Evolutionary conservation across 2,888 invertebrate genomes (phyloP).

Genomic region (Deroplatys truncata): DNA sequence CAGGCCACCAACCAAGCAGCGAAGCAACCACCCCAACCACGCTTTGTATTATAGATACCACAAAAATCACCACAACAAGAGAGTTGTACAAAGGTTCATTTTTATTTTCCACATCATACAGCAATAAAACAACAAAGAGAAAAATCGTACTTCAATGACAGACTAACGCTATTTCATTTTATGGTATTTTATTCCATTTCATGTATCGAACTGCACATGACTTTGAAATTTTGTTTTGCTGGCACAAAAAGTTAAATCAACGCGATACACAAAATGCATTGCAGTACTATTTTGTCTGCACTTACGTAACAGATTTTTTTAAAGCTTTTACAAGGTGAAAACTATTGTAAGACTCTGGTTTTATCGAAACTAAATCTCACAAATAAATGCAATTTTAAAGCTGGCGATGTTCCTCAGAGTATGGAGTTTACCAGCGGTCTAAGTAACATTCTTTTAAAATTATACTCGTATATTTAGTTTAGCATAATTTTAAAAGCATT

Average conservation of each 20-base stretch:
- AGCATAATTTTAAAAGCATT: no score
- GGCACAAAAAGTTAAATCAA: no score
- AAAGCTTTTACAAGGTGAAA: no score
- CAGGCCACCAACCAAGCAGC: not conserved
- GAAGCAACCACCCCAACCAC: not conserved
- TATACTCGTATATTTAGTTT: no score
- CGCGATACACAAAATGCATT: no score
- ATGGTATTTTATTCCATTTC: not conserved
- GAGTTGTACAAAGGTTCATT: not conserved
- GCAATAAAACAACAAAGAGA: not conserved
- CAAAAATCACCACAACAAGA: not conserved
- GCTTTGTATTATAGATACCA: not conserved
- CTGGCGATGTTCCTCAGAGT: no score
- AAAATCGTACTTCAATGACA: not conserved
- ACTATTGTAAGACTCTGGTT: no score
- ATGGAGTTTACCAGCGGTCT: no score
- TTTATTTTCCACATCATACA: not conserved
- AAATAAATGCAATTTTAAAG: no score
- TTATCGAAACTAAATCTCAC: fast-evolving
- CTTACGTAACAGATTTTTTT: no score
- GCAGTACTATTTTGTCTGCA: no score
- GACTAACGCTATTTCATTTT: not conserved
- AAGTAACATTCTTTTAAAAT: no score
- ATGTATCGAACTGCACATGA: not conserved
- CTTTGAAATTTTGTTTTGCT: not conserved